A percentile compares a stretch with the other conserved stretches of the same genome.
Evolutionary conservation across 1,140 invertebrate species (phyloP).

Genomic region (Mya arenaria): DNA sequence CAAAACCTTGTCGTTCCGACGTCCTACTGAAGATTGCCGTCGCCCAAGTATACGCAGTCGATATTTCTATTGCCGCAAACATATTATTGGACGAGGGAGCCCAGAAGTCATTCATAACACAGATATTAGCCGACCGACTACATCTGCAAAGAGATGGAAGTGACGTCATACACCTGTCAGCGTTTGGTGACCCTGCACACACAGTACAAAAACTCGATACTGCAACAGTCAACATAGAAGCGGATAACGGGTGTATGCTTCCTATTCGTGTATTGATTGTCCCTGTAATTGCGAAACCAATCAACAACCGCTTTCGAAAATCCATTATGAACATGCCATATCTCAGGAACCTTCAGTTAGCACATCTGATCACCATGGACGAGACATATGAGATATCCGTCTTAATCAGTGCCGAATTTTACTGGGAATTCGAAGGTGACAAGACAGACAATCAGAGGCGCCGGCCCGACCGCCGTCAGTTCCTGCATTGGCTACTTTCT

Average conservation of each 20-base stretch:
- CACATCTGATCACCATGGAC: slow-evolving; percentile 12
- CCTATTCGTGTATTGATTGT: slow-evolving; percentile 37
- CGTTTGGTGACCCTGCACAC: background rate
- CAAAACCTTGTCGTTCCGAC: background rate
- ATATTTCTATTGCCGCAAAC: background rate
- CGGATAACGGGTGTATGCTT: background rate
- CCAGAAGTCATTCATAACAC: slow-evolving; percentile 3
- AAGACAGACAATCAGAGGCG: slow-evolving; percentile 16
- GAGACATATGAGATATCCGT: slow-evolving; percentile 14
- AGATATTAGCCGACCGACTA: background rate
- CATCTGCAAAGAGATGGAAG: background rate
- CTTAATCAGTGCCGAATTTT: slow-evolving; percentile 41
- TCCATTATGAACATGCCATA: slow-evolving; percentile 5
- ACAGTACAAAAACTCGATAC: background rate
- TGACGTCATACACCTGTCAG: slow-evolving; percentile 5
- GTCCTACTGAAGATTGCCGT: background rate
- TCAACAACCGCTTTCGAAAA: background rate
- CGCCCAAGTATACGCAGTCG: background rate
- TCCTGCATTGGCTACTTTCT: slow-evolving; percentile 51
- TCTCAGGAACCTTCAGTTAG: slow-evolving; percentile 27
- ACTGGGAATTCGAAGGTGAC: slow-evolving; percentile 18
- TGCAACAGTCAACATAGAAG: background rate
- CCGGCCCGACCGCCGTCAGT: slow-evolving; percentile 50
- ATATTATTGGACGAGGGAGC: slow-evolving; percentile 52
- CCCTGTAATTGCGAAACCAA: background rate